Conservation (phyloP, 2,113 vertebrate species). For the Oreochromis aureus region DNA sequence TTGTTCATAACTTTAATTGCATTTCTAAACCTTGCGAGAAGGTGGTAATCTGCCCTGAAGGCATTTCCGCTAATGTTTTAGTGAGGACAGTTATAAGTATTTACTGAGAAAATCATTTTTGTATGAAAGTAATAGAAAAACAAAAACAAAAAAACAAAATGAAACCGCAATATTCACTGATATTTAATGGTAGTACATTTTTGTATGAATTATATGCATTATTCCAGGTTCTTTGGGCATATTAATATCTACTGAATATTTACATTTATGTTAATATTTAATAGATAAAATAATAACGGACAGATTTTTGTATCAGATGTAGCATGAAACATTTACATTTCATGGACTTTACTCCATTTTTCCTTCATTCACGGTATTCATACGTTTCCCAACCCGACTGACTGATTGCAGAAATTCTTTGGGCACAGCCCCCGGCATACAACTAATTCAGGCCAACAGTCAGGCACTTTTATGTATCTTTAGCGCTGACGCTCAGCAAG, state of each 20-base stretch:
- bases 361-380: neutral
- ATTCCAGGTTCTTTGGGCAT: neutral
- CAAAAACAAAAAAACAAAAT: neutral
- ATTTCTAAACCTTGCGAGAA: conserved; percentile 9
- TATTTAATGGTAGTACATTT: neutral
- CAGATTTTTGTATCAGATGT: conserved; percentile 50
- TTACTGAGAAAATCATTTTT: neutral
- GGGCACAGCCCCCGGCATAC: neutral
- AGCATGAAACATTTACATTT: conserved; percentile 62
- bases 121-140: neutral
- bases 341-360: neutral
- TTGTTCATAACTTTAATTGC: conserved; percentile 18
- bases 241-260: neutral
- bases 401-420: neutral
- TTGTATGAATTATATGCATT: neutral
- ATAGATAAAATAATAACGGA: neutral
- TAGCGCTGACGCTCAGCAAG: neutral
- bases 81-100: neutral
- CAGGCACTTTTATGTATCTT: neutral
- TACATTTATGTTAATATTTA: neutral
- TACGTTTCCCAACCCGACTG: neutral
- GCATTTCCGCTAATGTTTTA: neutral
- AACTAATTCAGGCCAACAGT: conserved; percentile 24
- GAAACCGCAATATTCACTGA: neutral
- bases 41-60: neutral